Conservation (phyloP, 2,113 vertebrate species). For the Oplegnathus fasciatus region DNA sequence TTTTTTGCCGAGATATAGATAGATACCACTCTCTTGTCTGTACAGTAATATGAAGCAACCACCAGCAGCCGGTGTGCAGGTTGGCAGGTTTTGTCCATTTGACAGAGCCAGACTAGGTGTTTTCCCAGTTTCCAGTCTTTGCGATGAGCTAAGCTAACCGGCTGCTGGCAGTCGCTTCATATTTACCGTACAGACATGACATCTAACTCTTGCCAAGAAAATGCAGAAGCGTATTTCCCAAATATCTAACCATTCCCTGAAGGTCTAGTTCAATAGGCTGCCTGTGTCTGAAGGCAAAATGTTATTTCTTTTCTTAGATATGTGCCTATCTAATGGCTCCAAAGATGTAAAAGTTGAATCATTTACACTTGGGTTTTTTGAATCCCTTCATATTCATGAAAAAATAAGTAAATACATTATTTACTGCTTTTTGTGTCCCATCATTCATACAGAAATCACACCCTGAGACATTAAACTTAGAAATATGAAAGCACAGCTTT, state of each 20-base stretch:
- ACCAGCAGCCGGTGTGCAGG: neutral
- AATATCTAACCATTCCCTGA: slow-evolving; percentile 25
- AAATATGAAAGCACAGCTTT: slow-evolving; percentile 60
- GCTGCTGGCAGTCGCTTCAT: neutral
- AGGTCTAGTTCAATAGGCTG: slow-evolving; percentile 4
- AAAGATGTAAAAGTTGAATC: slow-evolving; percentile 32
- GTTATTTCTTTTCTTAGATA: slow-evolving; percentile 26
- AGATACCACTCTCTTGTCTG: neutral
- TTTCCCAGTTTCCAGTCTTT: neutral
- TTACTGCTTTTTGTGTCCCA: slow-evolving; percentile 46
- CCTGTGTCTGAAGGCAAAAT: slow-evolving; percentile 13
- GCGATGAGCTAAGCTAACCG: neutral
- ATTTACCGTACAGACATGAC: neutral
- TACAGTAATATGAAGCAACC: neutral
- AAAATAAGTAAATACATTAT: slow-evolving; percentile 63
- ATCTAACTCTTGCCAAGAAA: neutral
- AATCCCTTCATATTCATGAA: slow-evolving; percentile 52
- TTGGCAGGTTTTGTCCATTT: neutral
- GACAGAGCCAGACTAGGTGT: neutral
- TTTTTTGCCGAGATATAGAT: neutral
- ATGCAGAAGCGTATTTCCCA: neutral
- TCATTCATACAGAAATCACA: slow-evolving; percentile 55
- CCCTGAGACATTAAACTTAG: slow-evolving; percentile 54
- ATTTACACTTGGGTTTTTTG: slow-evolving; percentile 22
- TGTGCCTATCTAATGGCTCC: slow-evolving; percentile 15